Percentiles rank a stretch among this genome's conserved stretches.
These are phyloP conservation scores for Bombus terrestris DNA, from an alignment of 1,140 invertebrate species.

Conservation along the genomic window DNA sequence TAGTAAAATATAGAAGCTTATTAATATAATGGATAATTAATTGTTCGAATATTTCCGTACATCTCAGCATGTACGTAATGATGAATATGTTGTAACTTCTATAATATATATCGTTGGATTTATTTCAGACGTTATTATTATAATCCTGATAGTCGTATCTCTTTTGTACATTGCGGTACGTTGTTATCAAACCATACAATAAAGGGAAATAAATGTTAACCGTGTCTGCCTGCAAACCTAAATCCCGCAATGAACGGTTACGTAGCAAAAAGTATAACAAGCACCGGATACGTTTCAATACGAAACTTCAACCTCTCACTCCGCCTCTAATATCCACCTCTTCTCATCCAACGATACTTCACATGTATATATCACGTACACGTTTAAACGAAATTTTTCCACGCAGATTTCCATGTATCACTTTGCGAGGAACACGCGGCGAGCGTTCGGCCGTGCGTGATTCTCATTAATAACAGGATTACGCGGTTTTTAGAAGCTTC, in stretches of 20 bases:
- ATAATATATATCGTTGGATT: neutral
- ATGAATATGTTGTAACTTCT: neutral
- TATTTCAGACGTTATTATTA: neutral
- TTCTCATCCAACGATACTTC: neutral
- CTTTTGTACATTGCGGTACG: neutral
- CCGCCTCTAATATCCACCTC: neutral
- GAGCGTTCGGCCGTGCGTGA: conserved; percentile 36
- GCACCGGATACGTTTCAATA: neutral
- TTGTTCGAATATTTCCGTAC: neutral
- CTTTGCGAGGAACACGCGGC: conserved; percentile 28
- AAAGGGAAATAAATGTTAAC: neutral
- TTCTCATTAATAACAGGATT: conserved; percentile 67
- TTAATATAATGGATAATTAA: neutral
- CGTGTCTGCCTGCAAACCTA: neutral
- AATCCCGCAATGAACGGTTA: neutral
- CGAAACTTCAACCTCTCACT: neutral
- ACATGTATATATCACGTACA: neutral
- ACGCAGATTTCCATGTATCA: conserved; percentile 42
- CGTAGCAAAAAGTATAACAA: neutral
- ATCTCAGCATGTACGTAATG: neutral
- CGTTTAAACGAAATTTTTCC: neutral
- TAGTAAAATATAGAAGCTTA: neutral
- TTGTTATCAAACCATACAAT: neutral
- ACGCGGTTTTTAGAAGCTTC: conserved; percentile 54
- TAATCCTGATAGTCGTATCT: neutral